Evolutionary conservation across 2,888 invertebrate genomes (phyloP), one percentile per base, ranked within the genome.

Genomic region (Limenitis camilla): DNA sequence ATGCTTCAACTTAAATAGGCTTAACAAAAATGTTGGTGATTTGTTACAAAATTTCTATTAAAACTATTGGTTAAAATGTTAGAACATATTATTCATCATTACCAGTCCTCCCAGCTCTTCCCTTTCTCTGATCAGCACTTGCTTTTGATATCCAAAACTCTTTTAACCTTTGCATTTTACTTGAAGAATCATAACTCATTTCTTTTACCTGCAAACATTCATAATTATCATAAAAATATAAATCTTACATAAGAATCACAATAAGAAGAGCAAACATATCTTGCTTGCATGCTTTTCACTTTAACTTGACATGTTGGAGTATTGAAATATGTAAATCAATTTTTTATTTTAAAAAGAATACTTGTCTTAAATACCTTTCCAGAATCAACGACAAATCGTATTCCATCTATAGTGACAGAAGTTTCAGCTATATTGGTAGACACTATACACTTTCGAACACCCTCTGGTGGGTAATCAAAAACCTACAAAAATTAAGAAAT

Each of bases 341-440:
- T 35, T 35, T 6, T 35, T 9, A n/a, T n/a, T 3, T 35, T 36
- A 36, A 9, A 36, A 10, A 9, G 9, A 10, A 10, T 9, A 9
- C 10, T 35, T 2, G 10, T 10, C 4, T 33, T 19, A 47, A 54
- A 58, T 59, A 94, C 96, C 89, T 97, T 98, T 30, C 99, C 99
- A 3, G 98, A 98, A 78, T 99, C 99, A 0, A 96, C 91, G 0
- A 99, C 99, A 81, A 99, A 99, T 68, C 99, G 89, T 49, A 99
- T 94, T 0, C 99, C 99, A 74, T 99, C 99, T 49, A 99, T 98
- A 0, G 99, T 99, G 4, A 99, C 94, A 0, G 98, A 98, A 0
- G 99, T 99, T 87, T 99, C 99, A 0, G 99, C 98, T 53, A 99
- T 99, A 72, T 99, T 99, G 1, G 99, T 99, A 0, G 98, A 96